Conservation (phyloP, 2,888 invertebrate species). For the Mycalesis mineus region DNA sequence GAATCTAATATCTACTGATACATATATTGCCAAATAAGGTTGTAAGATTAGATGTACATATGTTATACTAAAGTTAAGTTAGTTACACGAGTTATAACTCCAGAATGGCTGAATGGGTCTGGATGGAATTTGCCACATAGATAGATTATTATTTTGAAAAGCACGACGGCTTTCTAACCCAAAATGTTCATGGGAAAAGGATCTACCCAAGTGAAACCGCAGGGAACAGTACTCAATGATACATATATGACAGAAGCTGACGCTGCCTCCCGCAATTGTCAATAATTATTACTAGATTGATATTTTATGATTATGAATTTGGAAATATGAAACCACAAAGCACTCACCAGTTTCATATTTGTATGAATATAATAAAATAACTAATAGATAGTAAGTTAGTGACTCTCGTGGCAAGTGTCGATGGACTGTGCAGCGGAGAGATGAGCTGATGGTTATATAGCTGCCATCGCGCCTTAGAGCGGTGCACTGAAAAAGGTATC, state of each 20-base stretch:
- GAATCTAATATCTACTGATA: too few species aligned
- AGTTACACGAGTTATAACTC: too few species aligned
- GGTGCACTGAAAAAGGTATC: slow-evolving; percentile 62
- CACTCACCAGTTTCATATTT: slow-evolving; percentile 72
- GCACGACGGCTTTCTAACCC: too few species aligned
- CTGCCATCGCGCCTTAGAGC: slow-evolving; percentile 46
- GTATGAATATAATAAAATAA: slow-evolving; percentile 8
- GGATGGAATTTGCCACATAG: too few species aligned
- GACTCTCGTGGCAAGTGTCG: slow-evolving; percentile 46
- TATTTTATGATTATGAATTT: neutral
- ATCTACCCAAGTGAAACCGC: too few species aligned
- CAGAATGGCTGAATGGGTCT: too few species aligned
- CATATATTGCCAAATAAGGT: too few species aligned
- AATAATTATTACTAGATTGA: neutral
- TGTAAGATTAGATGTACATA: too few species aligned
- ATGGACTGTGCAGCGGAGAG: slow-evolving; percentile 59
- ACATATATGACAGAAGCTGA: neutral
- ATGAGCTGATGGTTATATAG: slow-evolving; percentile 59
- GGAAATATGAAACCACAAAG: slow-evolving; percentile 11
- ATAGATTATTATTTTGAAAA: too few species aligned
- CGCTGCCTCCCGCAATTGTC: neutral
- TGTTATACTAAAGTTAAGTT: too few species aligned
- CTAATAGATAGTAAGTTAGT: slow-evolving; percentile 37
- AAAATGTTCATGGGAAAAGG: too few species aligned
- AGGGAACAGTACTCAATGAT: neutral